Conservation (phyloP, 2,797 vertebrate species). For the Cyprinodon diabolis region DNA sequence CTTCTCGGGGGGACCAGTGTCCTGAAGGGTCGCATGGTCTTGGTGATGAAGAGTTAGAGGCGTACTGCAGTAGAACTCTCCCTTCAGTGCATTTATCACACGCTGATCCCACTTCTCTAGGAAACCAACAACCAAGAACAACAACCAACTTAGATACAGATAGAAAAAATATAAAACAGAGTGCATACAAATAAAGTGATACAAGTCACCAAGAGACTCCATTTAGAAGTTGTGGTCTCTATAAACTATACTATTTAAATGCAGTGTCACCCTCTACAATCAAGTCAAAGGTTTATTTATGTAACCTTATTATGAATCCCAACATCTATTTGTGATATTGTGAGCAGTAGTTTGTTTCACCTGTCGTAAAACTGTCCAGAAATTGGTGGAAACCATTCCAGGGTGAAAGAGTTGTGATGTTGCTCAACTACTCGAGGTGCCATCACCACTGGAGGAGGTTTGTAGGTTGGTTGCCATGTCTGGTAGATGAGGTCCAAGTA, state of each 20-base stretch:
- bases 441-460: conserved; percentile 89
- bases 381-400: conserved; percentile 98
- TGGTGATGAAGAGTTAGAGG: conserved; percentile 93
- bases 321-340: conserved; percentile 20
- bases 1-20: conserved; percentile 97
- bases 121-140: conserved; percentile 90
- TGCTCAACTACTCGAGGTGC: conserved; percentile 92
- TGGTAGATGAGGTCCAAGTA: conserved; percentile 97
- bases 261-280: background rate
- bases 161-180: conserved; percentile 28
- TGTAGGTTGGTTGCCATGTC: conserved; percentile 89
- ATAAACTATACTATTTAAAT: background rate
- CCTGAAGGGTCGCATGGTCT: conserved; percentile 93
- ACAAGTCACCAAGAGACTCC: background rate
- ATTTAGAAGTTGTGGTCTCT: background rate
- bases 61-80: conserved; percentile 91
- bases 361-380: conserved; percentile 95
- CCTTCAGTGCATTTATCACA: conserved; percentile 94
- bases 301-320: conserved; percentile 18
- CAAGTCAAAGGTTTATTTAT: background rate
- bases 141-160: conserved; percentile 83
- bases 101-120: conserved; percentile 99
- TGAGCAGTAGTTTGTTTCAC: conserved; percentile 81
- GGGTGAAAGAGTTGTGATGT: conserved; percentile 80
- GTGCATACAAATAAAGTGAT: background rate